Percentiles rank a stretch among this genome's conserved stretches.
Evolutionary conservation across 2,888 invertebrate species (phyloP).

Genomic region (Apamea anceps): DNA sequence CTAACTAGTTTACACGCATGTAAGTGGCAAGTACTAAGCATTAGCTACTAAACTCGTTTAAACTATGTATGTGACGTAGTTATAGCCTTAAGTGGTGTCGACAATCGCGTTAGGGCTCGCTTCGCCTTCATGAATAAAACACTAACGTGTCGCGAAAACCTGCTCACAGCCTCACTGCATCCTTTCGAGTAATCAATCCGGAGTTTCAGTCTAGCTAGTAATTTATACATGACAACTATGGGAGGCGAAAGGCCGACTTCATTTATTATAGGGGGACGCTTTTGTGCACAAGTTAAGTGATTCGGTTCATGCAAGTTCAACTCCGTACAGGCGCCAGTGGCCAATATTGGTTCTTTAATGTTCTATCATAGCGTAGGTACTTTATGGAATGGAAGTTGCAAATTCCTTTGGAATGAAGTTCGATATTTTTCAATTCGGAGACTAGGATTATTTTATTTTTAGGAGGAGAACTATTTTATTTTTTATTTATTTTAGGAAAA

Average conservation of each 20-base stretch:
- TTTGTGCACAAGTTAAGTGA: slow-evolving; percentile 60
- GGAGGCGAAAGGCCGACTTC: slow-evolving; percentile 38
- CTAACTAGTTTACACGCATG: slow-evolving; percentile 7
- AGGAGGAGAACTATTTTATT: too few relatives aligned
- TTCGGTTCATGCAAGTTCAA: slow-evolving; percentile 44
- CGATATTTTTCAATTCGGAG: slow-evolving; percentile 3
- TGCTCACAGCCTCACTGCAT: slow-evolving; percentile 70
- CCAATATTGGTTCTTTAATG: slow-evolving; percentile 48
- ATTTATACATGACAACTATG: slow-evolving; percentile 65
- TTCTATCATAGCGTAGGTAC: slow-evolving; percentile 6
- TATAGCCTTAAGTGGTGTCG: slow-evolving; percentile 51
- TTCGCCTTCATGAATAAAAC: slow-evolving; percentile 77
- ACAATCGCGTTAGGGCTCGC: slow-evolving; percentile 60
- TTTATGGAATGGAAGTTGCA: background rate
- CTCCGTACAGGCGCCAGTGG: slow-evolving; percentile 27
- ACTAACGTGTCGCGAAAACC: slow-evolving; percentile 69
- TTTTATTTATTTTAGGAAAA: too few relatives aligned
- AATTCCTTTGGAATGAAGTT: slow-evolving; percentile 13
- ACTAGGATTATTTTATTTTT: too few relatives aligned
- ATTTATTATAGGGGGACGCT: slow-evolving; percentile 45
- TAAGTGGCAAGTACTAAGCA: background rate
- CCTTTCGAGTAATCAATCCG: slow-evolving; percentile 66
- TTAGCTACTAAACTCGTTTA: background rate
- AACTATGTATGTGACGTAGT: slow-evolving; percentile 5
- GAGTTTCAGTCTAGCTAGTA: slow-evolving; percentile 56